Percentiles rank a stretch among this genome's conserved stretches.
Conservation (phyloP, 2,113 vertebrate species). For the Geococcyx californianus region DNA sequence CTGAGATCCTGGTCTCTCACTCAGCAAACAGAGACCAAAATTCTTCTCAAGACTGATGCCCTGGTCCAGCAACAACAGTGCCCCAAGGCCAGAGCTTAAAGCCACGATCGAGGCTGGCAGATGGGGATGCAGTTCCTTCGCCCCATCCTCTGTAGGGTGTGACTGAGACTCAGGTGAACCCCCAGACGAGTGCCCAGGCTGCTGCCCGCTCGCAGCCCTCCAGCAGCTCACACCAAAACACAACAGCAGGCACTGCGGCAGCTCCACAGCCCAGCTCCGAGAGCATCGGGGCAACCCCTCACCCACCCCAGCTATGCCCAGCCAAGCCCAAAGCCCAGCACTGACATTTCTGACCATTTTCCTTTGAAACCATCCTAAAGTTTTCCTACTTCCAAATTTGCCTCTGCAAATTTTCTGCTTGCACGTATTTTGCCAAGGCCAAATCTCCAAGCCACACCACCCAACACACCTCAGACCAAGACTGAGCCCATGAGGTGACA, state of each 20-base stretch:
- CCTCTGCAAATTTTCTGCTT: background rate
- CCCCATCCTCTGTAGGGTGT: rapidly evolving
- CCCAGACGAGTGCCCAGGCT: background rate
- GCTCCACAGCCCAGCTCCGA: background rate
- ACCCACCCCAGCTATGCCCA: rapidly evolving
- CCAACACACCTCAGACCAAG: background rate
- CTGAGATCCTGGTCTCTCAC: too few species aligned
- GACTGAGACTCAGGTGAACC: rapidly evolving
- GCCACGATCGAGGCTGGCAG: rapidly evolving
- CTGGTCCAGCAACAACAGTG: background rate
- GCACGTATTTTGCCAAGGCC: background rate
- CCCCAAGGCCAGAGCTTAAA: background rate
- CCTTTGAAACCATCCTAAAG: background rate
- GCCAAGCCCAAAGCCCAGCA: rapidly evolving
- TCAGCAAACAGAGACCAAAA: too few species aligned
- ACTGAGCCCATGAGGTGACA: background rate
- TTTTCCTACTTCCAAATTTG: background rate
- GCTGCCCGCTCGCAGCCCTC: background rate
- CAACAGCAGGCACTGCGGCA: rapidly evolving
- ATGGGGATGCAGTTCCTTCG: rapidly evolving
- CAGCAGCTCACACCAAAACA: background rate
- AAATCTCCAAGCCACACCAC: background rate
- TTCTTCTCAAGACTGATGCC: background rate
- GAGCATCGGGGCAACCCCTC: too few species aligned
- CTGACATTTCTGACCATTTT: background rate